Evolutionary conservation across 2,888 invertebrate species (phyloP).

Genomic region (Lepetodrilus schrolli): DNA sequence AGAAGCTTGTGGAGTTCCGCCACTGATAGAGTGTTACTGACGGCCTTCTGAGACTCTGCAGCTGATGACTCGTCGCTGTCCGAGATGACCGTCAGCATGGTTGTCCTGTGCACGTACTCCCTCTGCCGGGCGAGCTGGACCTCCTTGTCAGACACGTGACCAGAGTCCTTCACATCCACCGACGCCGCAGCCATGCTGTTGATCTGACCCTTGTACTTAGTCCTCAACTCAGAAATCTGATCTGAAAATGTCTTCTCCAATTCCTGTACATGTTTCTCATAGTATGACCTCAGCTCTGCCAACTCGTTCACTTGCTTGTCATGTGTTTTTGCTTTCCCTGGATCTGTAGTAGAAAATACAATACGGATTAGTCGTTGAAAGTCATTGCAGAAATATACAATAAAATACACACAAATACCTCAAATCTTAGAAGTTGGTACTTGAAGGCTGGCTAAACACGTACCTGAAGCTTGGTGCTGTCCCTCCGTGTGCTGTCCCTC

Average conservation of each 20-base stretch:
- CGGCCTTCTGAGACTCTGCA: background rate
- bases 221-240: slow-evolving; percentile 45
- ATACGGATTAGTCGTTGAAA: no score
- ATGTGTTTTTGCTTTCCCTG: no score
- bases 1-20: slow-evolving; percentile 38
- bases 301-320: slow-evolving; percentile 49
- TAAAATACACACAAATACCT: no score
- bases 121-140: slow-evolving; percentile 41
- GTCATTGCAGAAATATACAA: no score
- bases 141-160: background rate
- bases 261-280: slow-evolving; percentile 51
- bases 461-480: slow-evolving; percentile 52
- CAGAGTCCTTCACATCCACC: background rate
- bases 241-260: slow-evolving; percentile 49
- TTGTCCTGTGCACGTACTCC: slow-evolving; percentile 53
- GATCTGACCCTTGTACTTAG: slow-evolving; percentile 41
- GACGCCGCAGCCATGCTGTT: slow-evolving; percentile 3
- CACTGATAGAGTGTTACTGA: slow-evolving; percentile 21
- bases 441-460: no score
- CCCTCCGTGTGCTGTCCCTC: slow-evolving; percentile 46
- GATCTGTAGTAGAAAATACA: no score
- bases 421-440: no score
- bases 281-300: slow-evolving; percentile 51
- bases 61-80: slow-evolving; percentile 43
- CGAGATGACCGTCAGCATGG: slow-evolving; percentile 52